A percentile compares a stretch with the other conserved stretches of the same genome.
phyloP scores from a whole-genome alignment of 2,888 invertebrate genomes.

The Drosophila dives region DNA sequence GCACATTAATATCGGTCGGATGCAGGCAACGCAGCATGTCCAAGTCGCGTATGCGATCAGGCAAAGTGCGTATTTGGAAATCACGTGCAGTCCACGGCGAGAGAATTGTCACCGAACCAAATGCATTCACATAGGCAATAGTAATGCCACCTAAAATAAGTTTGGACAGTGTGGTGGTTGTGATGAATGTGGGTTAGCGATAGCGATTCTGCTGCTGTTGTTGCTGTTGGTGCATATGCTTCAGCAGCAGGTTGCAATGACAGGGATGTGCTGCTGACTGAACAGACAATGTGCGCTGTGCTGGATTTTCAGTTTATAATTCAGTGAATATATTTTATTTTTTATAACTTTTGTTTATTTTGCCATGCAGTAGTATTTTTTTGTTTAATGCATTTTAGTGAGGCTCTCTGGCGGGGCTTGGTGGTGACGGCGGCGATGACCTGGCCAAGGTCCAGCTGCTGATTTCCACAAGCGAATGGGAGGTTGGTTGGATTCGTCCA shows the following conservation, averaged over 20 bases:
- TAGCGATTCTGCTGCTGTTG: conserved; percentile 33
- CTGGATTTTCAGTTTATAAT: conserved; percentile 11
- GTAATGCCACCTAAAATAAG: no score
- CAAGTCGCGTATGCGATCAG: no score
- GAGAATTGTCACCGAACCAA: no score
- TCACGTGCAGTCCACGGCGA: no score
- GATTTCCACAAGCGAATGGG: conserved; percentile 66
- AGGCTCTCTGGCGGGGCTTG: conserved; percentile 39
- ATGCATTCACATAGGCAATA: no score
- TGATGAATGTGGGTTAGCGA: conserved; percentile 48
- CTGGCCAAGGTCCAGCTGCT: conserved; percentile 65
- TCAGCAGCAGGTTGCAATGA: conserved; percentile 44
- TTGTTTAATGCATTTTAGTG: conserved; percentile 24
- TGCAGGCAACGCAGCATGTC: no score
- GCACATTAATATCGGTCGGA: no score
- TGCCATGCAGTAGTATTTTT: conserved; percentile 7
- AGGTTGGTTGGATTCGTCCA: conserved; percentile 61
- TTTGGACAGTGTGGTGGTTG: conserved; percentile 47
- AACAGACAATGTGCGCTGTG: conserved; percentile 28
- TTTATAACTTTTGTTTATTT: conserved; percentile 20
- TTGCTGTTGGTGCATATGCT: conserved; percentile 12
- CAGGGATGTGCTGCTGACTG: conserved; percentile 31
- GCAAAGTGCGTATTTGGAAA: no score
- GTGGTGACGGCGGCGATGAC: conserved; percentile 48
- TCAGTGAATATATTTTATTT: conserved; percentile 7